Evolutionary conservation across 2,888 invertebrate species (phyloP), one percentile per base, ranked within the genome.

Genomic region (Leucoma salicis): DNA sequence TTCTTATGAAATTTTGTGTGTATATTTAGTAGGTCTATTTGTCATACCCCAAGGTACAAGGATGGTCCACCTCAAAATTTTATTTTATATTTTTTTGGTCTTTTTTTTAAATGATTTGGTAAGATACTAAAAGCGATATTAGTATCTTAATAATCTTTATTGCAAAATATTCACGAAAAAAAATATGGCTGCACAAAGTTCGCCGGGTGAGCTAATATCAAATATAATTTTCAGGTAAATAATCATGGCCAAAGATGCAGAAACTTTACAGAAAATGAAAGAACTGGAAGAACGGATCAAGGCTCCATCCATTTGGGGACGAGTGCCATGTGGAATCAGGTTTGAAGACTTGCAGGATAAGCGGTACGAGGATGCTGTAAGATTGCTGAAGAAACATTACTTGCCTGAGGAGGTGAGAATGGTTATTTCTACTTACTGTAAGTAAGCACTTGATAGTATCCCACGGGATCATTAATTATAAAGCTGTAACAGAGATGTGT

Each of bases 321-420:
- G 83, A 0, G 70, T 81, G 2, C 70, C 85, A 0, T 76, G 81
- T 36, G 89, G 89, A 0, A 35, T 89, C 6, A 63, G 89, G 42
- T 86, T 90, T 14, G 90, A 90, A 34, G 90, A 90, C 31, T 62
- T 90, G 0, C 90, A 90, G 53, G 88, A 89, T 18, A 80, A 45
- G 41, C 67, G 87, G 28, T 90, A 84, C 21, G 89, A 90, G 0
- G 88, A 87, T 0, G 82, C 88, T 0, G 60, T 84, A 0, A 65
- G 58, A 10, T 46, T 90, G 42, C 49, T 90, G 33, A 88, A 84
- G 70, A 87, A 87, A 35, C 79, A 90, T 44, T 90, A 74, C 49
- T 49, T 90, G 5, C 53, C 70, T 36, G 82, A 84, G 53, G 89
- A 90, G 71, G 90, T 90, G 38, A 60, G 50, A 31, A 7, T 27